Conservation (phyloP, 2,888 invertebrate species). For the Rhorus exstirpatorius region DNA sequence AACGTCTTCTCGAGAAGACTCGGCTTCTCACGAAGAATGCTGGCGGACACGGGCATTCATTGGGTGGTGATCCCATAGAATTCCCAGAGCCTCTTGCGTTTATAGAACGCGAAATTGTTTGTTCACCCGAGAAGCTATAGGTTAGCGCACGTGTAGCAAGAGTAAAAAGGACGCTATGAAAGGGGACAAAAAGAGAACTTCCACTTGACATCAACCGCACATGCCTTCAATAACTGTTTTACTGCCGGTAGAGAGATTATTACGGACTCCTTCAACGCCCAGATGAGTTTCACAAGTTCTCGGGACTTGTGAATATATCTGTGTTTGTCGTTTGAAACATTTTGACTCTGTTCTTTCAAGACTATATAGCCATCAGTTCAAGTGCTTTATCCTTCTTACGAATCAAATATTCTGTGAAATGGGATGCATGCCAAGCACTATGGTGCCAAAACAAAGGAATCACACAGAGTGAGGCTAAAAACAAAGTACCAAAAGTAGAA, state of each 20-base stretch:
- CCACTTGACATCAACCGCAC: neutral
- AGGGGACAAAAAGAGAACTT: neutral
- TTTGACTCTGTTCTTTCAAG: too few relatives aligned
- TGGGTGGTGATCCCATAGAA: constrained; percentile 15
- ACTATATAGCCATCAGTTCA: too few relatives aligned
- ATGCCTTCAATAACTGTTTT: neutral
- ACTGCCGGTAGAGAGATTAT: neutral
- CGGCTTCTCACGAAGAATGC: constrained; percentile 5
- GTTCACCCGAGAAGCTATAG: constrained; percentile 13
- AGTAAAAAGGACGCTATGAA: neutral
- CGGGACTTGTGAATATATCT: too few relatives aligned
- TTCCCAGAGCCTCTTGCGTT: constrained; percentile 14
- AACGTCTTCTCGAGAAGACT: constrained; percentile 7
- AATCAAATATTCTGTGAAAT: neutral
- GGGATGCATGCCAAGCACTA: neutral
- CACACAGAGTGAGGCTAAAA: neutral
- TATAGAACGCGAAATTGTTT: constrained; percentile 35
- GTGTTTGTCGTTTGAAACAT: too few relatives aligned
- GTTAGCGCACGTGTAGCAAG: neutral
- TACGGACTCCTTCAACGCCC: too few relatives aligned
- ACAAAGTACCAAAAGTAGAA: neutral
- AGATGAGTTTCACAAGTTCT: too few relatives aligned
- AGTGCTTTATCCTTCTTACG: neutral
- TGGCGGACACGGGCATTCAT: neutral
- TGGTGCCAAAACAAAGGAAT: neutral